Conservation (phyloP, 2,113 vertebrate species). For the Paramormyrops kingsleyae region DNA sequence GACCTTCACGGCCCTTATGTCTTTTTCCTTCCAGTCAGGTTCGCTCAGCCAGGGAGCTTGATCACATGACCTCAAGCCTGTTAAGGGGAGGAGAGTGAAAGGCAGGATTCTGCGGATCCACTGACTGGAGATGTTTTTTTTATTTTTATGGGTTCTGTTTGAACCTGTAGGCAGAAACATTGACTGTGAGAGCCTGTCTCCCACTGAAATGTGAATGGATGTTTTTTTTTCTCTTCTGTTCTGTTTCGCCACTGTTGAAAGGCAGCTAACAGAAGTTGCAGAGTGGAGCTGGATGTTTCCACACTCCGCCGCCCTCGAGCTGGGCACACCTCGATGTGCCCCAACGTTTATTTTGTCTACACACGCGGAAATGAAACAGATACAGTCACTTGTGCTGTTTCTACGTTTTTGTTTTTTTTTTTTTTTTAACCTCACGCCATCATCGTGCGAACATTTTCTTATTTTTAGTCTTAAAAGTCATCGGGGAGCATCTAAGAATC, state of each 20-base stretch:
- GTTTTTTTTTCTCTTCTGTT: background rate
- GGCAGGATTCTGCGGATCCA: background rate
- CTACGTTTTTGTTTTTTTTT: too few relatives aligned
- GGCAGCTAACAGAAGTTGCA: background rate
- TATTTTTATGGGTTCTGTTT: background rate
- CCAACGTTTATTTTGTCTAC: background rate
- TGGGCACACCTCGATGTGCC: background rate
- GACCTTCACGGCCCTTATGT: background rate
- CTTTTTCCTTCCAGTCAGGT: background rate
- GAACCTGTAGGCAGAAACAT: background rate
- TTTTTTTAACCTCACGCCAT: background rate
- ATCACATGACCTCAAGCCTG: background rate
- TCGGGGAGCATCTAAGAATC: background rate
- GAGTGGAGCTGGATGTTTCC: background rate
- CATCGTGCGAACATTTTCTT: background rate
- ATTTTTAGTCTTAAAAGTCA: slow-evolving; percentile 4
- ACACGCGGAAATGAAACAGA: background rate
- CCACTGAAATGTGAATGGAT: background rate
- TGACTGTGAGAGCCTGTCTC: background rate
- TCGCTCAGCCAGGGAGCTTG: background rate
- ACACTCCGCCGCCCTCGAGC: background rate
- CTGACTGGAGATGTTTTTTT: background rate
- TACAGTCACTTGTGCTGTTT: background rate
- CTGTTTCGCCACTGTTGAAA: background rate
- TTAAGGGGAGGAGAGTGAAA: background rate